Evolutionary conservation across 2,797 vertebrate genomes (phyloP).

Genomic region (Channa striata): DNA sequence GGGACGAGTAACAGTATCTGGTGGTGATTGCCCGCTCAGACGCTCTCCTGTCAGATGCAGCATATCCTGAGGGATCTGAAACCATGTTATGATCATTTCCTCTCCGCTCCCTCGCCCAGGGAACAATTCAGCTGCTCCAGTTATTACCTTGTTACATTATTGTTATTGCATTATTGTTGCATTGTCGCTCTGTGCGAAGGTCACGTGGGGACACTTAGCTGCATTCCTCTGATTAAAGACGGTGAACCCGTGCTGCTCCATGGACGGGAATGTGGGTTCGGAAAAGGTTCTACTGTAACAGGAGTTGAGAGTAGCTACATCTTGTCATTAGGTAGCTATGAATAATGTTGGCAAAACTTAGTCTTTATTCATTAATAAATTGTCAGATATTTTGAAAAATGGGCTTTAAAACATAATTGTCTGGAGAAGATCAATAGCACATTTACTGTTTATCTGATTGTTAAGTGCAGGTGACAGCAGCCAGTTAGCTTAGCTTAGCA

Average conservation of each 20-base stretch:
- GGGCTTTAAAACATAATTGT: no score
- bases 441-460: no score
- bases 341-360: neutral
- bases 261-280: neutral
- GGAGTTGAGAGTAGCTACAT: no score
- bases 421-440: no score
- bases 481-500: neutral
- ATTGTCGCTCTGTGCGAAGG: slow-evolving; percentile 37
- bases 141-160: slow-evolving; percentile 74
- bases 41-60: slow-evolving; percentile 57
- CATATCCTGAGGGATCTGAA: slow-evolving; percentile 66
- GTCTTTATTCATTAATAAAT: neutral
- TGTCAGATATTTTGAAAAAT: no score
- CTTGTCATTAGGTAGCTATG: no score
- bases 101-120: slow-evolving; percentile 61
- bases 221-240: slow-evolving; percentile 72
- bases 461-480: neutral
- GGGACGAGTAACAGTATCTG: slow-evolving; percentile 48
- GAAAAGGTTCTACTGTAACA: slow-evolving; percentile 7
- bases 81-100: slow-evolving; percentile 70
- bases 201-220: slow-evolving; percentile 38
- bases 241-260: neutral
- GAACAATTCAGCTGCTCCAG: slow-evolving; percentile 66
- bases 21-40: slow-evolving; percentile 48
- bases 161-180: slow-evolving; percentile 73